Evolutionary conservation across 2,797 vertebrate species (phyloP).

Genomic region (Atherinosoma microstoma): DNA sequence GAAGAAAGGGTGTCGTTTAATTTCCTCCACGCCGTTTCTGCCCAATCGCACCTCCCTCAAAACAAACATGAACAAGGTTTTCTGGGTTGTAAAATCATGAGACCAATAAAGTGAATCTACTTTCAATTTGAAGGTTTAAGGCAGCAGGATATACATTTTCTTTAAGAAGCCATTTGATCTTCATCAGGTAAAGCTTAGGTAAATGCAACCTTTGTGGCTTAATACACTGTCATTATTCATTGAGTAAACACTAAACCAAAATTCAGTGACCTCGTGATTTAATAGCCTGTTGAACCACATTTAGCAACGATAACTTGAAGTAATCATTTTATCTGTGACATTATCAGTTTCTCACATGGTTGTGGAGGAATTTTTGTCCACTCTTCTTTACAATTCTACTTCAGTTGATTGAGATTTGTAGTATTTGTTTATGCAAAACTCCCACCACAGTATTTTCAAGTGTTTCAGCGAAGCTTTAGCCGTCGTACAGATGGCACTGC

Average conservation of each 20-base stretch:
- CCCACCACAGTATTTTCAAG: neutral
- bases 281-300: neutral
- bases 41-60: constrained; percentile 95
- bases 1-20: constrained; percentile 96
- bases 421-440: neutral
- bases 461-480: neutral
- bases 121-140: neutral
- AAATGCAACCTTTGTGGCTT: neutral
- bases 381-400: neutral
- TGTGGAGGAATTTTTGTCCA: neutral
- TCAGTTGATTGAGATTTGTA: neutral
- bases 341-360: neutral
- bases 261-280: neutral
- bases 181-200: neutral
- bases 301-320: neutral
- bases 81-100: too few relatives aligned
- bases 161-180: neutral
- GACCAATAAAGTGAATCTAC: neutral
- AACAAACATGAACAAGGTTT: constrained; percentile 36
- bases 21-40: constrained; percentile 95
- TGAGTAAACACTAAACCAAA: neutral
- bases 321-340: too few relatives aligned
- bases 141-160: too few relatives aligned
- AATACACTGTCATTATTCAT: too few relatives aligned
- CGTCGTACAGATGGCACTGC: neutral